Evolutionary conservation across 1,140 invertebrate species (phyloP).

Genomic region (Colletes gigas): DNA sequence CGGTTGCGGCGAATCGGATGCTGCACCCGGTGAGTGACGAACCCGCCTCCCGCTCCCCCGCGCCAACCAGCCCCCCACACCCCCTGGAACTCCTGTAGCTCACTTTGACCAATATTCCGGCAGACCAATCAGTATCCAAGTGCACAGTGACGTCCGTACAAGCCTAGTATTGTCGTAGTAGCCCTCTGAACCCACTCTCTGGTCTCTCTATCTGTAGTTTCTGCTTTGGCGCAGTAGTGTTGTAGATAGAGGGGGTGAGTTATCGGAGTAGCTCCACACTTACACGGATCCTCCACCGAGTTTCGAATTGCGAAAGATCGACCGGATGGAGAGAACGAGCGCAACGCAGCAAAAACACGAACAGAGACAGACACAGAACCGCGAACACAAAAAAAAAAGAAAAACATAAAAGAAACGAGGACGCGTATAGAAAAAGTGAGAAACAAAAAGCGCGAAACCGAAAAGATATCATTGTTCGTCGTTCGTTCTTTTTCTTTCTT

Average conservation of each 20-base stretch:
- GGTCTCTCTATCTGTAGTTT: slow-evolving; percentile 60
- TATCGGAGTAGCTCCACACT: slow-evolving; percentile 44
- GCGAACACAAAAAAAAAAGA: background rate
- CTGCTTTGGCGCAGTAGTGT: slow-evolving; percentile 63
- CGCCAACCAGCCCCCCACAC: slow-evolving; percentile 16
- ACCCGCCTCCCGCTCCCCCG: slow-evolving; percentile 58
- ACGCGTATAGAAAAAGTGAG: background rate
- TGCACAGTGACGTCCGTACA: slow-evolving; percentile 61
- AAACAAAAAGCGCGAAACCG: background rate
- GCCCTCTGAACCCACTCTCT: slow-evolving; percentile 20
- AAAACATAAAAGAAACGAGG: background rate
- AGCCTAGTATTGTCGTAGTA: slow-evolving; percentile 63
- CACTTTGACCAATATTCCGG: slow-evolving; percentile 72
- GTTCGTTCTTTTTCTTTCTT: no score
- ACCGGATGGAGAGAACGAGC: slow-evolving; percentile 4
- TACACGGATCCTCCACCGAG: slow-evolving; percentile 25
- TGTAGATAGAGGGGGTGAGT: slow-evolving; percentile 63
- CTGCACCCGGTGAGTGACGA: slow-evolving; percentile 81
- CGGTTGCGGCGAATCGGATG: slow-evolving; percentile 80
- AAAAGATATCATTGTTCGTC: background rate
- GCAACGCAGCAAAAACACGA: background rate
- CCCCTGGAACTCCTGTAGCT: slow-evolving; percentile 76
- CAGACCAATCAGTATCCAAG: slow-evolving; percentile 68
- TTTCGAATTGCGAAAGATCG: slow-evolving; percentile 25
- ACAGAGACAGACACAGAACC: background rate